Evolutionary conservation across 2,888 invertebrate species (phyloP), one percentile per base, ranked within the genome.

Genomic region (Apamea anceps): DNA sequence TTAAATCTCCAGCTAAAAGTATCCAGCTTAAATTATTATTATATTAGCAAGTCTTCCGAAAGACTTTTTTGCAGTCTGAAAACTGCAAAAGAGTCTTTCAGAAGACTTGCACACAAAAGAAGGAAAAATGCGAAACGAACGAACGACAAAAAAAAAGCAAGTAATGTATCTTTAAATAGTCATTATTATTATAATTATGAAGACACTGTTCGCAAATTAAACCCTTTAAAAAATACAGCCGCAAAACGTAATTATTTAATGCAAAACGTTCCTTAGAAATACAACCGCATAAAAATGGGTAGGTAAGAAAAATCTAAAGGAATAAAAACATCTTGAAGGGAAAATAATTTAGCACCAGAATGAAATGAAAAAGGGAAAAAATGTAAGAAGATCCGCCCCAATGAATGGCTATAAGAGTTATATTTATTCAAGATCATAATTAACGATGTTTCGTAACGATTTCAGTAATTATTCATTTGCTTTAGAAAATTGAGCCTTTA

Each of bases 401-500:
- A 83, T 80, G 78, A 86, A 86, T 79, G 65, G 32, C 48, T 72
- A 54, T 57, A 71, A 62, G 76, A 79, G 72, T 72, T 80, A 60
- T 74, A 79, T 85, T 85, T 87, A 76, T 83, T 85, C 72, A 78
- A 82, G 67, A 72, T 62, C 75, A 83, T 85, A 77, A 87, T 79
- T 77, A 80, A 80, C 70, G 83, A 76, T 74, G 75, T 74, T 76
- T 82, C 75, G 67, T 74, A 87, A 82, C 54, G 66, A 77, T 70
- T 80, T 75, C 37, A 72, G 18, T 71, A 60, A 80, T 72, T 77
- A 75, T 86, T 86, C 68, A 77, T 85, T 85, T 80, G 48, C 72
- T 83, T 63, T 54, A 13, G 62, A 60, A 85, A 72, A 76, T 83
- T 83, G 18, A 79, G 72, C 63, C 18, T 68, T 79, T 79, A 60